phyloP scores from a whole-genome alignment of 2,888 invertebrate species.

The Cylindroiulus punctatus region DNA sequence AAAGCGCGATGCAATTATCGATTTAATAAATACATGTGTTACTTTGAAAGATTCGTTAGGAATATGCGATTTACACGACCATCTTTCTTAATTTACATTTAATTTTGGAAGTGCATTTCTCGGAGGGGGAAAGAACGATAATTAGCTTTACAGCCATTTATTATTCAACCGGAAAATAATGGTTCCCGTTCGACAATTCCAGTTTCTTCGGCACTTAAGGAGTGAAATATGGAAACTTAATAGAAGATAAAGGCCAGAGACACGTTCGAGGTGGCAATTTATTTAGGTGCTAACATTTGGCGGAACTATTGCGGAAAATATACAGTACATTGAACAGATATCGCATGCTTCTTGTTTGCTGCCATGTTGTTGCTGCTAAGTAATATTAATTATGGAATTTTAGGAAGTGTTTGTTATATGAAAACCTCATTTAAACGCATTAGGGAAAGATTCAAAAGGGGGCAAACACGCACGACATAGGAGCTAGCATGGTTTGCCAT shows the following conservation, averaged over 20 bases:
- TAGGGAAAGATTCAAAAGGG: too few relatives aligned
- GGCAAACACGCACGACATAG: too few relatives aligned
- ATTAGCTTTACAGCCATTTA: conserved; percentile 13
- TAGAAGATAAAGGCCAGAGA: conserved; percentile 12
- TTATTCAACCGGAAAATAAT: conserved; percentile 25
- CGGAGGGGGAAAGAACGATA: neutral
- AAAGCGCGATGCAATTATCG: neutral
- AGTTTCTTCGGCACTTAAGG: neutral
- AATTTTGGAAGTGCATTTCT: neutral
- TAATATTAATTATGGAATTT: too few relatives aligned
- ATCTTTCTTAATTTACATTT: conserved; percentile 14
- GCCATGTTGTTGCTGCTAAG: too few relatives aligned
- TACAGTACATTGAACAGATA: too few relatives aligned
- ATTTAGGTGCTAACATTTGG: neutral
- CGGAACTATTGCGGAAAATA: too few relatives aligned
- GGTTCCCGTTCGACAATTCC: neutral
- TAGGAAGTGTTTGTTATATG: too few relatives aligned
- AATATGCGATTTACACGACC: neutral
- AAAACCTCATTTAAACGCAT: too few relatives aligned
- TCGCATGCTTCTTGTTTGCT: too few relatives aligned
- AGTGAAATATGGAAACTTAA: neutral
- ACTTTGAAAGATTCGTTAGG: neutral
- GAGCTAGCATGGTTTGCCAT: too few relatives aligned
- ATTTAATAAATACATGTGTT: neutral
- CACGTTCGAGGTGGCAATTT: neutral